A percentile compares a stretch with the other conserved stretches of the same genome.
phyloP scores from a whole-genome alignment of 92 coral and sea anemone genomes.

The Zoanthus solanderi region DNA sequence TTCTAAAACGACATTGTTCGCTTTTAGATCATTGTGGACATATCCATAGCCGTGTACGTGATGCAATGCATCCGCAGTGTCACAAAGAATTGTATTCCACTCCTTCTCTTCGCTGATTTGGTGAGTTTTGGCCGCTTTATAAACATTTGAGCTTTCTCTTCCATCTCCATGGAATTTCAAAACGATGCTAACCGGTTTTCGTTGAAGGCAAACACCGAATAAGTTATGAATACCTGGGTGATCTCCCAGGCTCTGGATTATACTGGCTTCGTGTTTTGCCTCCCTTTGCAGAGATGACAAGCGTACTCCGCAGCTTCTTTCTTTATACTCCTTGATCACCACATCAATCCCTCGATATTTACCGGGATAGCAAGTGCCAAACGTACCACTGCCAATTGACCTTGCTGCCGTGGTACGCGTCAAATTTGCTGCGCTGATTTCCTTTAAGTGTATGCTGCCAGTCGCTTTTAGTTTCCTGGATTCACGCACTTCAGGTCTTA shows the following conservation, averaged over 20 bases:
- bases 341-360: conserved; percentile 54
- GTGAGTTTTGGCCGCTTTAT: conserved; percentile 45
- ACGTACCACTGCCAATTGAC: conserved; percentile 57
- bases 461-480: conserved; percentile 10
- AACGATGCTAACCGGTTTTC: conserved; percentile 45
- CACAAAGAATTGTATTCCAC: conserved; percentile 52
- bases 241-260: conserved; percentile 40
- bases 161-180: conserved; percentile 61
- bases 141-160: conserved; percentile 41
- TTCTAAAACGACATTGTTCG: not conserved
- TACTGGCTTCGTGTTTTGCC: conserved; percentile 32
- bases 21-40: not conserved
- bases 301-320: not conserved
- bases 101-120: not conserved
- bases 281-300: conserved; percentile 18
- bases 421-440: conserved; percentile 28
- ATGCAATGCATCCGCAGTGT: conserved; percentile 54
- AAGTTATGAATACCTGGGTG: conserved; percentile 57
- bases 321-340: conserved; percentile 53
- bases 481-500: conserved; percentile 12
- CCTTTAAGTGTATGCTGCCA: conserved; percentile 4
- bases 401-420: conserved; percentile 10
- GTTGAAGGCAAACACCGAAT: conserved; percentile 45
- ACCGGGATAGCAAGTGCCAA: conserved; percentile 56
- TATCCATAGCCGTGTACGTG: conserved; percentile 37